Percentiles rank a stretch among this genome's conserved stretches.
Conservation (phyloP, 2,888 invertebrate genomes). For the Lymantria monacha region DNA sequence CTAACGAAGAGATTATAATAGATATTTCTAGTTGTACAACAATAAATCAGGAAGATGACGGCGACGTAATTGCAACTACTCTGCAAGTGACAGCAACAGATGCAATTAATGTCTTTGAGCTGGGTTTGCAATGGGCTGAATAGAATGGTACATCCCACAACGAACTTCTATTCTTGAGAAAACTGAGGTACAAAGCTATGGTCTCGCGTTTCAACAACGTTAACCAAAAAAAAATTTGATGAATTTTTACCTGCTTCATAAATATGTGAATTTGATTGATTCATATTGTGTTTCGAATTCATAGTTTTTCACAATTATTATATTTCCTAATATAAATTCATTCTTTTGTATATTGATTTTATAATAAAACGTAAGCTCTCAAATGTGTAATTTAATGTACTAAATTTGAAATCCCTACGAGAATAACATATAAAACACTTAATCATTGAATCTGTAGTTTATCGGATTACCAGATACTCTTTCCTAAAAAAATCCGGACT, state of each 20-base stretch:
- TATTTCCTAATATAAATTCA: too few relatives aligned
- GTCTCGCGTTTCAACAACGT: background rate
- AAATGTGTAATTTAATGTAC: too few relatives aligned
- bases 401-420: too few relatives aligned
- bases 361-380: too few relatives aligned
- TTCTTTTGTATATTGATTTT: too few relatives aligned
- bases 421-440: too few relatives aligned
- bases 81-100: background rate
- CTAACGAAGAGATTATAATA: too few relatives aligned
- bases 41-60: background rate
- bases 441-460: too few relatives aligned
- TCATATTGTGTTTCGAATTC: background rate
- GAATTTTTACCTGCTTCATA: background rate
- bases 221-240: background rate
- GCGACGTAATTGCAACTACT: background rate
- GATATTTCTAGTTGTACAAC: background rate
- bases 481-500: too few relatives aligned
- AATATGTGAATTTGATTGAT: background rate
- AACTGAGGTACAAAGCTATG: background rate
- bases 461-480: too few relatives aligned
- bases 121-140: slow-evolving; percentile 38
- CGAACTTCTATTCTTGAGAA: background rate
- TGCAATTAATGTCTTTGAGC: slow-evolving; percentile 26
- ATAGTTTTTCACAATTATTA: too few relatives aligned
- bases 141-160: slow-evolving; percentile 18